Percentiles rank a stretch among this genome's conserved stretches.
Evolutionary conservation across 2,113 vertebrate genomes (phyloP).

Genomic region (Drymodes brunneopygia): DNA sequence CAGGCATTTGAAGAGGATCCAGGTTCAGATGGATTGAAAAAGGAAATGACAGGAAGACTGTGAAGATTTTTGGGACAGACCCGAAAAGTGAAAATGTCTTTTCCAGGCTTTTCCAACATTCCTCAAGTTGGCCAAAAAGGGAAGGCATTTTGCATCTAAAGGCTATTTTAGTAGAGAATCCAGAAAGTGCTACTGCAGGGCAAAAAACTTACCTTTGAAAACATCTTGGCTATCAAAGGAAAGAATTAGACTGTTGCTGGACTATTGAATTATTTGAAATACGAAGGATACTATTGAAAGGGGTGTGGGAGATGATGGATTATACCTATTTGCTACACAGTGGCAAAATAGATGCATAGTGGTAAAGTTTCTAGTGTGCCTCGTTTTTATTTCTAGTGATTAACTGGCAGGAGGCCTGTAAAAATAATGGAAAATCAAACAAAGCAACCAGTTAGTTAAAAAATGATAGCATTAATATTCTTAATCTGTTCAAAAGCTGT

Average conservation of each 20-base stretch:
- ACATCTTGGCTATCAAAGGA: conserved; percentile 50
- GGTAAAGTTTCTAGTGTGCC: neutral
- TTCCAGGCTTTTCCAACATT: conserved; percentile 54
- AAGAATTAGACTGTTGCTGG: conserved; percentile 46
- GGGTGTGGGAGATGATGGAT: conserved; percentile 63
- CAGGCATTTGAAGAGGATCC: conserved; percentile 1
- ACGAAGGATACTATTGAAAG: conserved; percentile 48
- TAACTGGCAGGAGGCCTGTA: conserved; percentile 42
- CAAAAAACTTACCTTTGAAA: conserved; percentile 37
- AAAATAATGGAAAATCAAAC: conserved; percentile 46
- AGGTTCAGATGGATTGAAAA: conserved; percentile 40
- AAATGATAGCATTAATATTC: conserved; percentile 17
- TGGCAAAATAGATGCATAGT: conserved; percentile 22
- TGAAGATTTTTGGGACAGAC: conserved; percentile 38
- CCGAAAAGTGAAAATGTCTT: conserved; percentile 57
- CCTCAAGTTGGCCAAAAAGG: conserved; percentile 17
- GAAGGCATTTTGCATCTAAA: conserved; percentile 47
- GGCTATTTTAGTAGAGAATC: conserved; percentile 25
- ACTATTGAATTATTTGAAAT: conserved; percentile 45
- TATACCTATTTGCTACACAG: conserved; percentile 56
- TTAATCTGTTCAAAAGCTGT: neutral
- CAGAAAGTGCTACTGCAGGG: neutral
- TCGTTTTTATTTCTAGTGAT: conserved; percentile 44
- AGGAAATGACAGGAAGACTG: conserved; percentile 41
- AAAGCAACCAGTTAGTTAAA: conserved; percentile 14